These are phyloP conservation scores for Reticulitermes lucifugus DNA, from an alignment of 2,888 invertebrate species.

Conservation along the genomic window DNA sequence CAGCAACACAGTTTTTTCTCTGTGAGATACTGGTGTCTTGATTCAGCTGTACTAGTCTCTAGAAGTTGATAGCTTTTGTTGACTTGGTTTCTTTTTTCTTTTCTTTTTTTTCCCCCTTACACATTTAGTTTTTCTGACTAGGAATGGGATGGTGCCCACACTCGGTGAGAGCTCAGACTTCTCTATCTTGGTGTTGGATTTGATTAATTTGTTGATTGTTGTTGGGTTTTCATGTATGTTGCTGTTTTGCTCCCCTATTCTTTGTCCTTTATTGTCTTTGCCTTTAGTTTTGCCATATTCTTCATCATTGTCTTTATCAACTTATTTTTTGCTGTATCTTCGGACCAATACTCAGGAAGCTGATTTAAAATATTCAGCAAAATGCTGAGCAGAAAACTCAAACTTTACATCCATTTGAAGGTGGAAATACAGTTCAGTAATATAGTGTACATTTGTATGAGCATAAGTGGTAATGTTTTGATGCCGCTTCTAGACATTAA, in stretches of 20 bases:
- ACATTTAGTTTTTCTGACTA: slow-evolving; percentile 73
- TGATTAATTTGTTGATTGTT: slow-evolving; percentile 50
- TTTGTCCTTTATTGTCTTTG: slow-evolving; percentile 39
- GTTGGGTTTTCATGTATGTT: slow-evolving; percentile 50
- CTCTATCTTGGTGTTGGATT: slow-evolving; percentile 53
- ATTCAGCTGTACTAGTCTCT: slow-evolving; percentile 34
- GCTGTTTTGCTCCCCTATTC: slow-evolving; percentile 55
- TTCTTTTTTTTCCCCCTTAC: slow-evolving; percentile 54
- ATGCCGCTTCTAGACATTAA: too few relatives aligned
- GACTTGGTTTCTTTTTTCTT: slow-evolving; percentile 51
- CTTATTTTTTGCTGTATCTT: slow-evolving; percentile 38
- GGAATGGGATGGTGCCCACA: slow-evolving; percentile 74
- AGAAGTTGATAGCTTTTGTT: slow-evolving; percentile 53
- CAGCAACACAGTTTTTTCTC: slow-evolving; percentile 12
- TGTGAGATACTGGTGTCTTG: slow-evolving; percentile 29
- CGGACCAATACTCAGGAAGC: slow-evolving; percentile 34
- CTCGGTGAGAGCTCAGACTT: slow-evolving; percentile 70
- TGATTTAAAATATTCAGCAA: slow-evolving; percentile 3
- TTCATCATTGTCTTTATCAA: slow-evolving; percentile 21
- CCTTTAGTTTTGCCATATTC: neutral
- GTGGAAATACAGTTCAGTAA: neutral
- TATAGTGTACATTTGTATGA: too few relatives aligned
- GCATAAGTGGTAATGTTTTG: too few relatives aligned
- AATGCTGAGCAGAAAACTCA: neutral
- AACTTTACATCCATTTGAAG: slow-evolving; percentile 2